Conservation (phyloP, 2,113 vertebrate species). For the Gopherus flavomarginatus region DNA sequence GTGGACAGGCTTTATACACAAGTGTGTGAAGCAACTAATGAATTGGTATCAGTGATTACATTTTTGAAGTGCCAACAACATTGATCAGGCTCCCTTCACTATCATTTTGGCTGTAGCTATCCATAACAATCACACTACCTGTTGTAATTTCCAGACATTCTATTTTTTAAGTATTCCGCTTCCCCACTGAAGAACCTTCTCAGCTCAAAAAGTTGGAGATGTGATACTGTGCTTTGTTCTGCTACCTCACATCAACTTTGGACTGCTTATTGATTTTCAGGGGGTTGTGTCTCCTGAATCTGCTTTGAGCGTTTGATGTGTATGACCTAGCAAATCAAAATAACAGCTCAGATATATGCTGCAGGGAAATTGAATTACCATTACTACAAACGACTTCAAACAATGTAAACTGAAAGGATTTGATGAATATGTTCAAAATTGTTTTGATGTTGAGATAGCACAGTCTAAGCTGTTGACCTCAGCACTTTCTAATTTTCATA, state of each 20-base stretch:
- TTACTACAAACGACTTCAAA: not conserved
- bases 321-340: slow-evolving; percentile 18
- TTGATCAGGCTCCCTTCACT: slow-evolving; percentile 4
- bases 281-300: not conserved
- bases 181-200: not conserved
- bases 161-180: slow-evolving; percentile 1
- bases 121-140: not conserved
- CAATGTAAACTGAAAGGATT: slow-evolving; percentile 31
- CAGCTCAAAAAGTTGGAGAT: not conserved
- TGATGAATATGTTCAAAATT: not conserved
- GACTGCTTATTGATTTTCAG: slow-evolving; percentile 30
- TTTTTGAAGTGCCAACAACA: slow-evolving; percentile 15
- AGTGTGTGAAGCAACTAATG: slow-evolving; percentile 7
- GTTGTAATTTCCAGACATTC: slow-evolving; percentile 28
- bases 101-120: slow-evolving; percentile 16
- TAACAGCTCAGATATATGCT: not conserved
- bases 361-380: not conserved
- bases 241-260: not conserved
- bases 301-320: not conserved
- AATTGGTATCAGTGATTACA: slow-evolving; percentile 3
- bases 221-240: not conserved
- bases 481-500: not conserved
- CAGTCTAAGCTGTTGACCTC: not conserved
- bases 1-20: not conserved
- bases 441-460: not conserved